These are phyloP conservation scores for Poeciliopsis prolifica DNA, from an alignment of 2,113 vertebrate species.

Conservation along the genomic window DNA sequence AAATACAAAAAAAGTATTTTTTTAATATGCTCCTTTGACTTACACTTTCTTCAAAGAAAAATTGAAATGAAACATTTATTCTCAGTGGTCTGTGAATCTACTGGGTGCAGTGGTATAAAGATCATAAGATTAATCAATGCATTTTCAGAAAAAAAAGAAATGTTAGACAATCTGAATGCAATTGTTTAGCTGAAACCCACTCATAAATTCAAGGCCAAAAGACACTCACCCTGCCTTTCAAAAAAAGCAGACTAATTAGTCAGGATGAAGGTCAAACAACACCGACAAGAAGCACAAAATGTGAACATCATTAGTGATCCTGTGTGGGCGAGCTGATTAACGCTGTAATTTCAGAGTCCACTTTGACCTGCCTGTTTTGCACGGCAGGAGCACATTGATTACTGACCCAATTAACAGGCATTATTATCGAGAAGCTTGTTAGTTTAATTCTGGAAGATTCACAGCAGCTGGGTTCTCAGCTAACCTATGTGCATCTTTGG, in stretches of 20 bases:
- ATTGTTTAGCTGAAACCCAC: slow-evolving; percentile 51
- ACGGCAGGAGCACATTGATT: slow-evolving; percentile 55
- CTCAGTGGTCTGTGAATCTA: too few relatives aligned
- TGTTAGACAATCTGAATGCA: slow-evolving; percentile 34
- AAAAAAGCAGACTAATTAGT: slow-evolving; percentile 46
- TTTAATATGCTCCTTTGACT: too few relatives aligned
- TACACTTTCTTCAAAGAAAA: too few relatives aligned
- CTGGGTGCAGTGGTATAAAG: slow-evolving; percentile 4
- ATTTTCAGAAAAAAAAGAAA: slow-evolving; percentile 2
- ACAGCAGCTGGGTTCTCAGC: slow-evolving; percentile 13
- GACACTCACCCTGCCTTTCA: slow-evolving; percentile 46
- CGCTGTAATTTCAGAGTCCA: slow-evolving; percentile 51
- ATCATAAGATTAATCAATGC: not conserved
- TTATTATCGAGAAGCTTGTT: slow-evolving; percentile 52
- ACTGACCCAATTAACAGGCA: slow-evolving; percentile 47
- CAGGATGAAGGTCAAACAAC: slow-evolving; percentile 57
- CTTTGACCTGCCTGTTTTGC: slow-evolving; percentile 50
- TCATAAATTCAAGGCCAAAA: slow-evolving; percentile 41
- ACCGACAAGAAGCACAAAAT: slow-evolving; percentile 33
- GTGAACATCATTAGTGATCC: slow-evolving; percentile 55
- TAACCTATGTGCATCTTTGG: slow-evolving; percentile 12
- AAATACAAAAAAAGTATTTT: too few relatives aligned
- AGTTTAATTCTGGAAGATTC: slow-evolving; percentile 38
- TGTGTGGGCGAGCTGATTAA: slow-evolving; percentile 58
- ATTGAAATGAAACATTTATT: too few relatives aligned